Evolutionary conservation across 2,113 vertebrate genomes (phyloP), one percentile per base, ranked within the genome.

Genomic region (Gasterosteus aculeatus): DNA sequence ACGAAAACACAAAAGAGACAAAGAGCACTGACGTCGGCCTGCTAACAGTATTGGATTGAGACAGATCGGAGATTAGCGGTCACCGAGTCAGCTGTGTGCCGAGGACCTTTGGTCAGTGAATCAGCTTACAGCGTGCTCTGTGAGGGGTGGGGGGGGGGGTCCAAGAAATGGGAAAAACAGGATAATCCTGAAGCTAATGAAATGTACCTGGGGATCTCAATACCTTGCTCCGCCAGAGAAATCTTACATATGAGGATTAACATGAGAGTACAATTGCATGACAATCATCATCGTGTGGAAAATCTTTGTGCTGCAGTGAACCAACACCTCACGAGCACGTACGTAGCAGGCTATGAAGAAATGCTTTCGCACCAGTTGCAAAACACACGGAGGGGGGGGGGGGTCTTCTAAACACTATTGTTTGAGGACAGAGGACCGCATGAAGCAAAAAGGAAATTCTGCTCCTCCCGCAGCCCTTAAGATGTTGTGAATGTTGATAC

Each of bases 31-130:
- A 22, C 77, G 46, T 80, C 62, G 58, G 54, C 75, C 38, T 66
- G 72, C 77, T 61, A 78, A 75, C 72, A 68, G 58, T 51, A 68
- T 47, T 74, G 60, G 67, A 66, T 41, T 57, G 68, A 89, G 77
- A 76, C 41, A 54, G 62, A 85, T 78, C 76, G 77, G 62, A 84
- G 89, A 91, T 90, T 90, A 89, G 76, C 73, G 51, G 71, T 80
- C 75, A 77, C 78, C 69, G 85, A 88, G 72, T 93, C 90, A 92
- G 89, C 88, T 77, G 41, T 84, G 72, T 82, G 69, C 68, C 0
- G n/a, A 78, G 47, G 82, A 93, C 91, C 92, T 94, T 93, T 91
- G 90, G 60, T 81, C 90, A 26, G 18, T 79, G 77, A 92, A 92
- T 90, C 83, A 83, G 82, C 72, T 92, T 88, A 92, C n/a, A 58